Evolutionary conservation across 2,797 vertebrate species (phyloP).

Genomic region (Pithecia hirsuta): DNA sequence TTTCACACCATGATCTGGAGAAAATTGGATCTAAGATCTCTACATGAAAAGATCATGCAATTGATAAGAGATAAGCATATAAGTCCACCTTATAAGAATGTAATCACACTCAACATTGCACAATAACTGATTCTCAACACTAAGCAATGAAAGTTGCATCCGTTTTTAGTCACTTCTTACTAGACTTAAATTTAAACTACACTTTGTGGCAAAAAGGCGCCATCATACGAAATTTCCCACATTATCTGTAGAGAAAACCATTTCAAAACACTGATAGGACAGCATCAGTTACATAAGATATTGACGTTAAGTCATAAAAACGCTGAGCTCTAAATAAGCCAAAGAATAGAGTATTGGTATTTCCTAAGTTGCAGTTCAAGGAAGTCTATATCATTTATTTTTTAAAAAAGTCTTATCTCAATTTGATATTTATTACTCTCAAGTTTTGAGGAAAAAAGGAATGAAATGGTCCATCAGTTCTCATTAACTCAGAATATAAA

Average conservation of each 20-base stretch:
- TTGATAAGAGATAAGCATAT: constrained; percentile 43
- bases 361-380: neutral
- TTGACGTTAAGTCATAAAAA: neutral
- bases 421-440: neutral
- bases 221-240: neutral
- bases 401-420: neutral
- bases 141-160: neutral
- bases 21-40: constrained; percentile 54
- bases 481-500: constrained; percentile 59
- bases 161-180: neutral
- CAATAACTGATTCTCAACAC: neutral
- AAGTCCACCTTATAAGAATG: neutral
- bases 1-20: constrained; percentile 54
- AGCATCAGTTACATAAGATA: constrained; percentile 7
- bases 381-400: neutral
- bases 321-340: neutral
- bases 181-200: constrained; percentile 46
- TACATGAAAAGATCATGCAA: constrained; percentile 34
- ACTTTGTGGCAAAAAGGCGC: constrained; percentile 27
- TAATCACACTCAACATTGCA: neutral
- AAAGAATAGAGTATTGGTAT: neutral
- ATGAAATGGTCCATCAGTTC: constrained; percentile 39
- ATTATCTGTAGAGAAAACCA: constrained; percentile 11
- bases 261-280: constrained; percentile 35
- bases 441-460: constrained; percentile 3